A percentile compares a stretch with the other conserved stretches of the same genome.
Conservation (phyloP, 2,888 invertebrate genomes). For the Micropterix aruncella region DNA sequence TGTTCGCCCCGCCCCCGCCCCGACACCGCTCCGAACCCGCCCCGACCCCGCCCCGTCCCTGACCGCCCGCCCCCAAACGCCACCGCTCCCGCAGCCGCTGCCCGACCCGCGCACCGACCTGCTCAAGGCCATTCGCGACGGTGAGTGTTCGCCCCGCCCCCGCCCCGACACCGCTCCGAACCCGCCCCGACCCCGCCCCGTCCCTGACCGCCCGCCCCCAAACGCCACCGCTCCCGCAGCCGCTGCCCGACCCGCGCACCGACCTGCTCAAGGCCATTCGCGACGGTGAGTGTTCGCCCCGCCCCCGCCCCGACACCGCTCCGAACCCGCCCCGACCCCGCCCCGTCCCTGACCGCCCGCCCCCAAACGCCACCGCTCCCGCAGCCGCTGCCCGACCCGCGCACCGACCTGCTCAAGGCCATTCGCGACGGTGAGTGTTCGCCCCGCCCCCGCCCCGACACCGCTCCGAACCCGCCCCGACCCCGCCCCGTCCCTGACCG, state of each 20-base stretch:
- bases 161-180: too few species aligned
- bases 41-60: slow-evolving; percentile 48
- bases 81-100: slow-evolving; percentile 56
- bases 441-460: slow-evolving; percentile 19
- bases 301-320: too few species aligned
- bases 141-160: too few species aligned
- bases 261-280: slow-evolving; percentile 90
- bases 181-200: slow-evolving; percentile 46
- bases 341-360: slow-evolving; percentile 51
- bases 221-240: slow-evolving; percentile 57
- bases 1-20: too few species aligned
- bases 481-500: slow-evolving; percentile 49
- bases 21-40: too few species aligned
- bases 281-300: too few species aligned
- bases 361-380: slow-evolving; percentile 59
- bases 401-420: slow-evolving; percentile 86
- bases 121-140: slow-evolving; percentile 88
- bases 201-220: slow-evolving; percentile 56
- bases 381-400: slow-evolving; percentile 63
- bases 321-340: slow-evolving; percentile 46
- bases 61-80: slow-evolving; percentile 60
- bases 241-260: slow-evolving; percentile 70
- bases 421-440: slow-evolving; percentile 70
- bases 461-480: slow-evolving; percentile 36
- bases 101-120: slow-evolving; percentile 81